Evolutionary conservation across 2,113 vertebrate species (phyloP).

Genomic region (Cottus gobio): DNA sequence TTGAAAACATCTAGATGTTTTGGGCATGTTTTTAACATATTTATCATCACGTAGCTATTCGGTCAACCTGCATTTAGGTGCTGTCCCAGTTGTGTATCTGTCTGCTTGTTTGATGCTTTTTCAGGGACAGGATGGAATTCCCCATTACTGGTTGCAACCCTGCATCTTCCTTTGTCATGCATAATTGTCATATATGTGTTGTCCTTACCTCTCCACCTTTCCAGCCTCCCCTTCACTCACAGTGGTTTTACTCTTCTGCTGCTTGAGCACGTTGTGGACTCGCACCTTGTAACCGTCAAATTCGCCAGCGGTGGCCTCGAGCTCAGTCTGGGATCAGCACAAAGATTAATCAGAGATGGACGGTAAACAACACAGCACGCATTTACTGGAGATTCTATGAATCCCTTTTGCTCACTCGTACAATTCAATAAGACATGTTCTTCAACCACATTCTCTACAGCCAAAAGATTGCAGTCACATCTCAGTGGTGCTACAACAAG

Average conservation of each 20-base stretch:
- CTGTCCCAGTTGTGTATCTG: neutral
- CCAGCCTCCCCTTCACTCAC: constrained; percentile 85
- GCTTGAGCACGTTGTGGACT: constrained; percentile 97
- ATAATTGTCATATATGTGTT: neutral
- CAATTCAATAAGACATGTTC: neutral
- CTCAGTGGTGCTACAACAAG: neutral
- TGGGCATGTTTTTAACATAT: neutral
- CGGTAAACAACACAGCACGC: neutral
- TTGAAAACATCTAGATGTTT: neutral
- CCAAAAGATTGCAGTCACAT: neutral
- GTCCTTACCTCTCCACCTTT: constrained; percentile 90
- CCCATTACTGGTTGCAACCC: neutral
- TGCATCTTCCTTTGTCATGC: neutral
- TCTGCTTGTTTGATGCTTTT: neutral
- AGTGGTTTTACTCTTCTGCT: constrained; percentile 92
- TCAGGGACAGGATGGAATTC: neutral
- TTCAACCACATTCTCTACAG: neutral
- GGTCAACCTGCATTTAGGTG: neutral
- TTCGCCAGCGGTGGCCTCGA: constrained; percentile 86
- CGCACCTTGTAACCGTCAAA: constrained; percentile 98
- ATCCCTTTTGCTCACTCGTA: neutral
- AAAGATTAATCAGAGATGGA: neutral
- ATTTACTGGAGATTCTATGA: neutral
- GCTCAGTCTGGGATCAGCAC: constrained; percentile 85
- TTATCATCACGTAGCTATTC: neutral